These are phyloP conservation scores for Diplodus puntazzo DNA, from an alignment of 2,797 vertebrate species.

Conservation along the genomic window DNA sequence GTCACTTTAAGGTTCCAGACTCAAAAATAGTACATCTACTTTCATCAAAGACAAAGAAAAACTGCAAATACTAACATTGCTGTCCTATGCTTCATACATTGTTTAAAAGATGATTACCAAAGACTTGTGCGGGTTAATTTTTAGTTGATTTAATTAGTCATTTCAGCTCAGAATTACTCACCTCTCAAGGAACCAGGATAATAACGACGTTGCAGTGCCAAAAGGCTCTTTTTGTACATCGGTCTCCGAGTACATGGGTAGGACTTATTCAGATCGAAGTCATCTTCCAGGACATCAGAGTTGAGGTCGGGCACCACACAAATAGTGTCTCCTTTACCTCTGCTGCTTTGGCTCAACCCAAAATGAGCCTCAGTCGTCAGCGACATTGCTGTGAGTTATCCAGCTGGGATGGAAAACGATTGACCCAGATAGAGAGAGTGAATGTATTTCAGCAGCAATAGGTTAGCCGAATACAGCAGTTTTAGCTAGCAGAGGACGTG, in stretches of 20 bases:
- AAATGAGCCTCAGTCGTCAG: constrained; percentile 54
- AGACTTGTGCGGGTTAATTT: too few species aligned
- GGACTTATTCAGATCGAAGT: constrained; percentile 81
- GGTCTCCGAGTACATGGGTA: constrained; percentile 77
- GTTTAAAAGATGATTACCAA: neutral
- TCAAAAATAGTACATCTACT: neutral
- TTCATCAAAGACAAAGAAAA: neutral
- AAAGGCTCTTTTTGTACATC: constrained; percentile 68
- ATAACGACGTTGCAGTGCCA: constrained; percentile 78
- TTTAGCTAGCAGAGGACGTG: neutral
- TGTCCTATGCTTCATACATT: neutral
- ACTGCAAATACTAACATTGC: neutral
- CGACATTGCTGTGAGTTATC: constrained; percentile 67
- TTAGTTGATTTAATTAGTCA: neutral
- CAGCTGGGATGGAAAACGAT: constrained; percentile 5
- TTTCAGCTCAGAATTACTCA: constrained; percentile 50
- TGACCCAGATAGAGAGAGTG: neutral
- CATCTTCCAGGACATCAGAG: constrained; percentile 45
- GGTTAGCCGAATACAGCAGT: neutral
- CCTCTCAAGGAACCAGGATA: constrained; percentile 79
- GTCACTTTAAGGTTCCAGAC: neutral
- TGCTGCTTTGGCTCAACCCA: constrained; percentile 18
- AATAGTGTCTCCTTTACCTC: constrained; percentile 67
- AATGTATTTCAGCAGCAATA: neutral
- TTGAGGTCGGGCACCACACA: constrained; percentile 62